Evolutionary conservation across 1,140 invertebrate species (phyloP), one percentile per base, ranked within the genome.

Genomic region (Drosophila ironensis): DNA sequence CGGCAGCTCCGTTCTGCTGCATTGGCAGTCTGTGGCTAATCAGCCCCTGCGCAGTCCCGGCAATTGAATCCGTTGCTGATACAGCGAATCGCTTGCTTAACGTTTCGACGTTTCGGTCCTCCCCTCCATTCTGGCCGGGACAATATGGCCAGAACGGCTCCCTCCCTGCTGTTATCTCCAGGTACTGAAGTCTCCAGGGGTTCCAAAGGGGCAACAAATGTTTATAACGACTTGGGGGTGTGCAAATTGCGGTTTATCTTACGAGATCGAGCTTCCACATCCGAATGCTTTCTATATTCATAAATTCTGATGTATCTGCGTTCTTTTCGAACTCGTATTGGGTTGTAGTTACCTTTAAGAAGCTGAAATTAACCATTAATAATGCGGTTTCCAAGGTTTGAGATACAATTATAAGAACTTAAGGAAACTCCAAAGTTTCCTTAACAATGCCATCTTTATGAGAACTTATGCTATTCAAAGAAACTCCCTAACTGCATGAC

Each of bases 11-110:
- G n/a, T 4, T 20, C 19, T 22, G 33, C 27, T 71, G 53, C 73
- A 71, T 38, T 52, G 33, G 41, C 51, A 74, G 53, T 48, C 48
- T 47, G 37, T 28, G 30, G 33, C 46, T 33, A 25, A 46, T 41
- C n/a, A 54, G 24, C 11, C 19, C 46, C 19, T 24, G n/a, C 12
- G 12, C 38, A 35, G 12, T 20, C 11, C 28, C 14, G 33, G 16
- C 25, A 30, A 47, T 40, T 40, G 44, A 54, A 53, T 59, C 33
- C 64, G 52, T 54, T 60, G 72, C 73, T 76, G 67, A 67, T 56
- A 6, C 47, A 57, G 54, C 68, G 27, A 37, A 61, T 48, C 72
- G 22, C n/a, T 8, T 19, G 1, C 14, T 22, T 54, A 24, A 35
- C 27, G 44, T n/a, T n/a, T n/a, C n/a, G n/a, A n/a, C n/a, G 42